These are phyloP conservation scores for Drosophila albomicans DNA, from an alignment of 1,140 invertebrate species.

Conservation along the genomic window DNA sequence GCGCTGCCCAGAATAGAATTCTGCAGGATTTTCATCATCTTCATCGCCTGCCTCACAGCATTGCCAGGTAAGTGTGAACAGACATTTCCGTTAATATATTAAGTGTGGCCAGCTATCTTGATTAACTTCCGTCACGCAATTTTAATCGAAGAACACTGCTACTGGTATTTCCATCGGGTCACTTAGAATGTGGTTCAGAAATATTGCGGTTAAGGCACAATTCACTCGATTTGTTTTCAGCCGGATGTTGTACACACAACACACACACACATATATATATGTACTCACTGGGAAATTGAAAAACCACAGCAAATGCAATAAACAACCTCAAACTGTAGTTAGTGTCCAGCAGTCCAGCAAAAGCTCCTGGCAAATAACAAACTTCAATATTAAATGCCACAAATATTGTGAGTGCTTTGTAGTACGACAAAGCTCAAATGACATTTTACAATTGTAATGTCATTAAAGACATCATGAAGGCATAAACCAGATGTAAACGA, in stretches of 20 bases:
- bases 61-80: conserved; percentile 64
- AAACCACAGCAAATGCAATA: conserved; percentile 40
- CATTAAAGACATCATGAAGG: not conserved
- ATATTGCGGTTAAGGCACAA: conserved; percentile 47
- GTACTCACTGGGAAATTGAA: not conserved
- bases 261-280: no score
- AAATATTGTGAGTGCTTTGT: conserved; percentile 21
- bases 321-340: conserved; percentile 24
- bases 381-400: conserved; percentile 23
- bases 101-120: conserved; percentile 9
- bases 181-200: conserved; percentile 55
- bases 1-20: conserved; percentile 34
- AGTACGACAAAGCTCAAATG: not conserved
- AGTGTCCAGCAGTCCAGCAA: not conserved
- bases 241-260: no score
- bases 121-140: not conserved
- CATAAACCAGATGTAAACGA: no score
- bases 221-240: not conserved
- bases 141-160: not conserved
- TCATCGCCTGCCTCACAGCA: conserved; percentile 53
- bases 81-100: not conserved
- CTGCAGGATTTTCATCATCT: conserved; percentile 49
- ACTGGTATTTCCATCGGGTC: not conserved
- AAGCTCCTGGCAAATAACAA: not conserved
- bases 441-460: not conserved